Evolutionary conservation across 2,888 invertebrate genomes (phyloP), one percentile per base, ranked within the genome.

Genomic region (Tridacna crocea): DNA sequence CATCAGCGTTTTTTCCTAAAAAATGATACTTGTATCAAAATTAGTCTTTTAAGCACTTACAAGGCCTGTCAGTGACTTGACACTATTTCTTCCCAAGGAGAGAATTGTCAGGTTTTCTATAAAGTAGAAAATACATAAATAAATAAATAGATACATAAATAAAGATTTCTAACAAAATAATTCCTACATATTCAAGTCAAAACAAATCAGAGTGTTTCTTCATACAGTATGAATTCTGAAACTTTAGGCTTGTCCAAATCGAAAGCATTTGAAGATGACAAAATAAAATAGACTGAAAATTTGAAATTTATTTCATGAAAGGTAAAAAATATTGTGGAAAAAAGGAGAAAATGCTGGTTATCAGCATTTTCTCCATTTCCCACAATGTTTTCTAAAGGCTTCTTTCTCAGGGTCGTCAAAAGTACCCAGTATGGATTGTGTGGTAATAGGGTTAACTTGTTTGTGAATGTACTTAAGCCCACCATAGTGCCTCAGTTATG

Each of bases 11-110:
- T n/a, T n/a, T n/a, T 8, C 36, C 36, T 8, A 36, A 36, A 36
- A 36, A 36, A 36, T 36, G 36, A 36, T 36, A 36, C 2, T 4
- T 36, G 36, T 36, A 36, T 36, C 8, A 36, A 36, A 36, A 36
- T 8, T 36, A 8, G 2, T 36, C 3, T 36, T 36, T 36, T 36
- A 36, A 4, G 36, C 12, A 65, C 93, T 89, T 90, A 94, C 94
- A 95, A 99, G 96, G 61, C 99, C 99, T 77, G 97, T 96, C 82
- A 99, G 96, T 0, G 96, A 97, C 95, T 99, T 99, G 0, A 99
- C 97, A 92, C 97, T 97, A 94, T 99, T 99, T 88, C 99, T 95
- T 4, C 98, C 97, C 47, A 99, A 93, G 0, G 98, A 98, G 15
- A 99, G 95, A 76, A 99, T 96, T 92, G 96, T 96, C 76, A 99